Conservation (phyloP, 2,113 vertebrate genomes). For the Amphiprion ocellaris region DNA sequence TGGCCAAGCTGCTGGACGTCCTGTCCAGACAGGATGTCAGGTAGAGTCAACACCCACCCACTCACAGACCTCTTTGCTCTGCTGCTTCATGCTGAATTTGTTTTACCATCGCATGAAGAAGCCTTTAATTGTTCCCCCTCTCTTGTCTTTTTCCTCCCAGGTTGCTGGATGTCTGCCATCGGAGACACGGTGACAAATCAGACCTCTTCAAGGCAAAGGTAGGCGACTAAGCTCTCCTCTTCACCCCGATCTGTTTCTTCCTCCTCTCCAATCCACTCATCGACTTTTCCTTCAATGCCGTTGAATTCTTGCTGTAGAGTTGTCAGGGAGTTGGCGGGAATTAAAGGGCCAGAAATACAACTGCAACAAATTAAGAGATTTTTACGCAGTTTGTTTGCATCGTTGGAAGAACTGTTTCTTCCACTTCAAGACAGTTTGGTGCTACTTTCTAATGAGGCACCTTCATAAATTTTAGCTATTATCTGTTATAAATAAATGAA, state of each 20-base stretch:
- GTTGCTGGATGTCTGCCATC: constrained; percentile 90
- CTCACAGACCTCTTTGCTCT: background rate
- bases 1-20: constrained; percentile 90
- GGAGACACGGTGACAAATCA: constrained; percentile 82
- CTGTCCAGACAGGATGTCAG: constrained; percentile 90
- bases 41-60: constrained; percentile 68
- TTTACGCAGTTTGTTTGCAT: background rate
- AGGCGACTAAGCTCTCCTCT: constrained; percentile 54
- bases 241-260: constrained; percentile 23
- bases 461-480: too few species aligned
- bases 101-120: background rate
- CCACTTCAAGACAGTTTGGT: too few species aligned
- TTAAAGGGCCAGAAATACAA: constrained; percentile 23
- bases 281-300: background rate
- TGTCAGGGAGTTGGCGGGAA: constrained; percentile 13
- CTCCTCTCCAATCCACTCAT: constrained; percentile 29
- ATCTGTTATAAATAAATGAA: too few species aligned
- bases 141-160: constrained; percentile 73
- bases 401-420: too few species aligned
- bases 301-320: constrained; percentile 9
- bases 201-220: constrained; percentile 90
- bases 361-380: background rate
- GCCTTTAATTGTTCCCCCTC: constrained; percentile 1
- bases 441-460: too few species aligned
- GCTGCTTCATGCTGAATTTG: background rate